phyloP scores from a whole-genome alignment of 2,888 invertebrate genomes.

The Clostera curtula region DNA sequence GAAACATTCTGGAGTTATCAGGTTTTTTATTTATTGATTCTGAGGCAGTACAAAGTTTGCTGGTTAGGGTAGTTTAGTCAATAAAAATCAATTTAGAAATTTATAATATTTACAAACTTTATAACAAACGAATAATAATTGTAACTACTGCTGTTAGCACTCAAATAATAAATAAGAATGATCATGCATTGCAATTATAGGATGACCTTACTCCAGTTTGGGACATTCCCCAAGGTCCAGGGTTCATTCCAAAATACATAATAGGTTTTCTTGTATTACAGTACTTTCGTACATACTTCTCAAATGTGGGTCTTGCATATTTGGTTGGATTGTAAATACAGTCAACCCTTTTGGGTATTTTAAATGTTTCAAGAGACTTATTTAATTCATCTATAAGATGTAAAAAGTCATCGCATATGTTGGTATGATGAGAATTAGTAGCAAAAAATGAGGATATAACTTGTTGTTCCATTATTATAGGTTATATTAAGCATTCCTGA shows the following conservation, averaged over 20 bases:
- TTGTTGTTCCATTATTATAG: conserved; percentile 29
- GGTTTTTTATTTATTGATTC: too few species aligned
- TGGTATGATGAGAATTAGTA: conserved; percentile 5
- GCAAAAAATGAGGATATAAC: conserved; percentile 51
- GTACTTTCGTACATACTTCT: conserved; percentile 82
- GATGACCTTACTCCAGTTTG: conserved; percentile 86
- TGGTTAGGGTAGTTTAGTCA: too few species aligned
- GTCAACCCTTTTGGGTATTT: conserved; percentile 72
- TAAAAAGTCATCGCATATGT: conserved; percentile 42
- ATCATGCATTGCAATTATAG: not conserved
- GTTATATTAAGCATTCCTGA: not conserved
- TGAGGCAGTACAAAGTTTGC: too few species aligned
- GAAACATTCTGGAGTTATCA: too few species aligned
- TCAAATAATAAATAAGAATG: too few species aligned
- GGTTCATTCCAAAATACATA: conserved; percentile 95
- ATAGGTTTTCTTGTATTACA: conserved; percentile 80
- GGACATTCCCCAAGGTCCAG: conserved; percentile 97
- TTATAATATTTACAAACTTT: too few species aligned
- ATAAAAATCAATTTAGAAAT: too few species aligned
- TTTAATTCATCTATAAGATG: conserved; percentile 54
- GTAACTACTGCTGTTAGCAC: too few species aligned
- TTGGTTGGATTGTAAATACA: conserved; percentile 89
- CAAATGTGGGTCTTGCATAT: conserved; percentile 87
- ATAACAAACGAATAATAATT: too few species aligned
- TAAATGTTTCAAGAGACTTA: conserved; percentile 52